These are phyloP conservation scores for Styela clava DNA, from an alignment of 23 tunicate genomes.

Conservation along the genomic window DNA sequence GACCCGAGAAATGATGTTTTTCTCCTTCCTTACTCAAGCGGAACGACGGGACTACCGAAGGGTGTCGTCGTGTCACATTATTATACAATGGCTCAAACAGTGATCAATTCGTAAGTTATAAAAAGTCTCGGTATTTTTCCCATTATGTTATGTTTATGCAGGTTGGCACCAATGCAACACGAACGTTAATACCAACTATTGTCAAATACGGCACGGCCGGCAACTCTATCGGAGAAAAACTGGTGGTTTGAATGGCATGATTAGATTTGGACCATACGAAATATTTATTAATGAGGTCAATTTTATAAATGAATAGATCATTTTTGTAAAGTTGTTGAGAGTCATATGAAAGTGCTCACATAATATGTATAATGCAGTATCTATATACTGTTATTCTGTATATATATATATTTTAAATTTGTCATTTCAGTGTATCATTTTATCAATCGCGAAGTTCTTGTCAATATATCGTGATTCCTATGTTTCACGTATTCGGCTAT, in stretches of 20 bases:
- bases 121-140: neutral
- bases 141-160: neutral
- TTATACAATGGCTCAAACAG: conserved; percentile 25
- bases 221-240: too few relatives aligned
- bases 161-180: conserved; percentile 7
- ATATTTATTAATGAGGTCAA: too few relatives aligned
- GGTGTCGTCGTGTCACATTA: conserved; percentile 80
- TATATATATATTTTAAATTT: too few relatives aligned
- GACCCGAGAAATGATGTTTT: conserved; percentile 32
- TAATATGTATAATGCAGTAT: too few relatives aligned
- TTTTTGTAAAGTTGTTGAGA: too few relatives aligned
- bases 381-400: too few relatives aligned
- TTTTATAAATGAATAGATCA: too few relatives aligned
- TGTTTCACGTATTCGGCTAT: conserved; percentile 52
- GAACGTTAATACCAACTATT: too few relatives aligned
- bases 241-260: too few relatives aligned
- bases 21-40: conserved; percentile 65
- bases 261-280: too few relatives aligned
- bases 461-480: conserved; percentile 34
- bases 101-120: neutral
- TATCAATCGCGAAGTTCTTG: neutral
- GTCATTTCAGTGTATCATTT: neutral
- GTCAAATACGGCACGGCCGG: too few relatives aligned
- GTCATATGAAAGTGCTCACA: too few relatives aligned
- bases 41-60: conserved; percentile 87